A percentile compares a stretch with the other conserved stretches of the same genome.
These are phyloP conservation scores for Anadara kagoshimensis DNA, from an alignment of 1,140 invertebrate genomes.

Conservation along the genomic window DNA sequence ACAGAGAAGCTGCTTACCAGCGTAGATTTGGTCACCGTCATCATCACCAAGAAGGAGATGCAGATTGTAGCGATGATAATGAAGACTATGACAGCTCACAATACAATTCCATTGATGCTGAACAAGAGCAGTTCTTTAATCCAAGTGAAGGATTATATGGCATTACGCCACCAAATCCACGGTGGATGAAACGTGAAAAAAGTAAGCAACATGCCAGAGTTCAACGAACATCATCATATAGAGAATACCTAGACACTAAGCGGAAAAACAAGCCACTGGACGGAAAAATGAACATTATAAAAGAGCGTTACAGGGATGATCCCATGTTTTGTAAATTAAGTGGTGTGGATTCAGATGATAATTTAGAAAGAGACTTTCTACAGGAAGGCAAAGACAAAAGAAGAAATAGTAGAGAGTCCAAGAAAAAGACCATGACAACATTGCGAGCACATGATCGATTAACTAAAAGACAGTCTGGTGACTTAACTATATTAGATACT, in stretches of 20 bases:
- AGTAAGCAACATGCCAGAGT: constrained; percentile 30
- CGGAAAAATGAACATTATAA: constrained; percentile 51
- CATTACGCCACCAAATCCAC: constrained; percentile 49
- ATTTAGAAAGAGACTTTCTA: constrained; percentile 53
- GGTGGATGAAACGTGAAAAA: constrained; percentile 44
- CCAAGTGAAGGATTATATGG: constrained; percentile 22
- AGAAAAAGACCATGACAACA: constrained; percentile 59
- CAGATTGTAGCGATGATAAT: constrained; percentile 41
- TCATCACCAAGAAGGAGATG: constrained; percentile 45
- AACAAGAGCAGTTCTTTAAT: constrained; percentile 23
- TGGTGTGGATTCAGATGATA: constrained; percentile 62
- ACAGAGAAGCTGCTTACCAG: background rate
- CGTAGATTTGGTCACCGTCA: constrained; percentile 11
- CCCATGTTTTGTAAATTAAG: constrained; percentile 54
- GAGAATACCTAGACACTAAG: constrained; percentile 37
- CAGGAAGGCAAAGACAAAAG: constrained; percentile 33
- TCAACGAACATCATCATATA: constrained; percentile 40
- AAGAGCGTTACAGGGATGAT: constrained; percentile 56
- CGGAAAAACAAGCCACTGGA: constrained; percentile 30
- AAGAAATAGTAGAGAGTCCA: constrained; percentile 44
- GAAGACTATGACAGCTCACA: constrained; percentile 29
- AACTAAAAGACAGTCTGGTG: constrained; percentile 57
- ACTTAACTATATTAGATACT: constrained; percentile 48
- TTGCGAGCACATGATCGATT: constrained; percentile 53
- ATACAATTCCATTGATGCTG: constrained; percentile 35